Conservation (phyloP, 2,113 vertebrate genomes). For the Chauna torquata region DNA sequence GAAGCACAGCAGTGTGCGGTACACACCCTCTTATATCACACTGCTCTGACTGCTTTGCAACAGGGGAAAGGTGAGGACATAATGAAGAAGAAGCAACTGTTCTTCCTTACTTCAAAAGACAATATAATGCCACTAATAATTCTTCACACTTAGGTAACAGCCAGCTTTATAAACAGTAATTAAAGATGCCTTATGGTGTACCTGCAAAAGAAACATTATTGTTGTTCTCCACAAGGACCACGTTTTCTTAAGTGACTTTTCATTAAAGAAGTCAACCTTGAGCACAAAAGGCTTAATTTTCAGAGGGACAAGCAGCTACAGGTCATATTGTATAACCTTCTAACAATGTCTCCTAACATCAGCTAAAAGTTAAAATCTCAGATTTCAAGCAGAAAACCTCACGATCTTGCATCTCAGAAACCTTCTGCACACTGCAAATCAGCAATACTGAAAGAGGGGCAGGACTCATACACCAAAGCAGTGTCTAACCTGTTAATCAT, state of each 20-base stretch:
- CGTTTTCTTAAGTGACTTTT: neutral
- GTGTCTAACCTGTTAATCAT: neutral
- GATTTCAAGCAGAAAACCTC: neutral
- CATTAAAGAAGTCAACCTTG: neutral
- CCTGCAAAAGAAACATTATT: conserved; percentile 12
- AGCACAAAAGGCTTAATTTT: conserved; percentile 14
- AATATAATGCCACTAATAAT: neutral
- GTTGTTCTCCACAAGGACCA: neutral
- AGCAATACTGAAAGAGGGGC: neutral
- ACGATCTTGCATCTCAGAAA: neutral
- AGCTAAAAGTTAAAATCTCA: neutral
- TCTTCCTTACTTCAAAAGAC: conserved; percentile 45
- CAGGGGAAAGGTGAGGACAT: neutral
- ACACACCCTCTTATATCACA: neutral
- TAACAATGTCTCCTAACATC: neutral
- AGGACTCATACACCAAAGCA: neutral
- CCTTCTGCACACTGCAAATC: neutral
- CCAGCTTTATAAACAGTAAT: conserved; percentile 39
- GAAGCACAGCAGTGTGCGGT: neutral
- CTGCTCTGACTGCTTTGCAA: neutral
- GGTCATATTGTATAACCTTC: neutral
- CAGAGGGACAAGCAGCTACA: conserved; percentile 3
- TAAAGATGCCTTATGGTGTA: conserved; percentile 21
- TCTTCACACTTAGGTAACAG: neutral
- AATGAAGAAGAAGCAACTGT: neutral